These are phyloP conservation scores for human (Homo sapiens) DNA, from an alignment of 2,113 vertebrate genomes.

Conservation along the genomic window DNA sequence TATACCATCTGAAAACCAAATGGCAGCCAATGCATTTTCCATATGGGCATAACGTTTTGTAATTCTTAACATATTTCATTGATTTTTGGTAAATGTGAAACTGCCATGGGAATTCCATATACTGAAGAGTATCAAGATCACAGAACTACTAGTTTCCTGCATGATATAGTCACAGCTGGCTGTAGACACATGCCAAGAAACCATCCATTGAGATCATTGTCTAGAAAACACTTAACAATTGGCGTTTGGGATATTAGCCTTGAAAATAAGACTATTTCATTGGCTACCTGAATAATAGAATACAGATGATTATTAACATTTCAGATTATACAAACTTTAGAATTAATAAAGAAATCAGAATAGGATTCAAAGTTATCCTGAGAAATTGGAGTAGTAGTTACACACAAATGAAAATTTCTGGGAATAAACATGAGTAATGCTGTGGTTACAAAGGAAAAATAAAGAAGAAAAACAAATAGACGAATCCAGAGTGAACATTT, in stretches of 20 bases:
- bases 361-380: background rate
- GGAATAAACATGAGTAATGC: background rate
- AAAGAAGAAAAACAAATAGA: background rate
- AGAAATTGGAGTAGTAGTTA: background rate
- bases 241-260: background rate
- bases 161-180: background rate
- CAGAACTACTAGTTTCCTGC: background rate
- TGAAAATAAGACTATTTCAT: background rate
- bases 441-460: background rate
- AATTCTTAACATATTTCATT: conserved; percentile 36
- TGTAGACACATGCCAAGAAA: background rate
- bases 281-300: background rate
- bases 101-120: background rate
- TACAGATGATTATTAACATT: background rate
- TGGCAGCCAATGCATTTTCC: conserved; percentile 29
- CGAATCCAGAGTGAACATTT: background rate
- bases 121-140: background rate
- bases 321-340: background rate
- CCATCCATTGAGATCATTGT: background rate
- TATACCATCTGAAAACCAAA: conserved; percentile 62
- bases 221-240: background rate
- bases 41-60: conserved; percentile 23
- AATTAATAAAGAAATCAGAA: background rate
- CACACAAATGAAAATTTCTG: background rate
- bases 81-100: background rate